Evolutionary conservation across 2,888 invertebrate genomes (phyloP).

Genomic region (Drosophila peninsularis): DNA sequence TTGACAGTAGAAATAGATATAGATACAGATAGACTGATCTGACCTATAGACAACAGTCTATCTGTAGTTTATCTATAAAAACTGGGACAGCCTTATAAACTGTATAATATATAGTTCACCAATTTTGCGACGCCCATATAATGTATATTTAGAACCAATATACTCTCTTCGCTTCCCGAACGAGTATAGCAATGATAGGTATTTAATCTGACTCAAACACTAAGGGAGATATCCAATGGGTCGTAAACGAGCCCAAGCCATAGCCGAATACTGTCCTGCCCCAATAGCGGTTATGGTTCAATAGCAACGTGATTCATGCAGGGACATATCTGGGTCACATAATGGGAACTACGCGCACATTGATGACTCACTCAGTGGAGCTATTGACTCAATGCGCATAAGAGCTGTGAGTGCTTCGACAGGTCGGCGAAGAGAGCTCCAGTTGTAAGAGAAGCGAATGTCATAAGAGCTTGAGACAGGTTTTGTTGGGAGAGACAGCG

Average conservation of each 20-base stretch:
- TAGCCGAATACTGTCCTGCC: conserved; percentile 20
- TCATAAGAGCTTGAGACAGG: neutral
- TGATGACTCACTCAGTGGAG: conserved; percentile 30
- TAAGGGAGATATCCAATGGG: neutral
- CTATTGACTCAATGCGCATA: conserved; percentile 1
- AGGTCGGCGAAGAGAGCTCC: neutral
- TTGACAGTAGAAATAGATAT: too few relatives aligned
- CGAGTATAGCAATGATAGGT: neutral
- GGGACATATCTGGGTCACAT: conserved; percentile 5
- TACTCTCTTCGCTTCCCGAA: neutral
- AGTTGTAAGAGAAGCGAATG: neutral
- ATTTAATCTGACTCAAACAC: too few relatives aligned
- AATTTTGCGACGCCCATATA: too few relatives aligned
- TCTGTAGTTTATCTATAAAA: too few relatives aligned
- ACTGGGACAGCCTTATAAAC: too few relatives aligned
- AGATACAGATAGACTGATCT: too few relatives aligned
- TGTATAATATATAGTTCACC: too few relatives aligned
- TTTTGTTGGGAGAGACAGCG: neutral
- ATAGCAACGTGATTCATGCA: conserved; percentile 30
- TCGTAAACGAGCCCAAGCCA: neutral
- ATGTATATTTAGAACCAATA: neutral
- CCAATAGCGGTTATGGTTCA: conserved; percentile 11
- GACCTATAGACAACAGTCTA: too few relatives aligned
- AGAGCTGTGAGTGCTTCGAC: neutral
- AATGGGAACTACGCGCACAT: neutral